Conservation (phyloP, 2,888 invertebrate species). For the Leucoma salicis region DNA sequence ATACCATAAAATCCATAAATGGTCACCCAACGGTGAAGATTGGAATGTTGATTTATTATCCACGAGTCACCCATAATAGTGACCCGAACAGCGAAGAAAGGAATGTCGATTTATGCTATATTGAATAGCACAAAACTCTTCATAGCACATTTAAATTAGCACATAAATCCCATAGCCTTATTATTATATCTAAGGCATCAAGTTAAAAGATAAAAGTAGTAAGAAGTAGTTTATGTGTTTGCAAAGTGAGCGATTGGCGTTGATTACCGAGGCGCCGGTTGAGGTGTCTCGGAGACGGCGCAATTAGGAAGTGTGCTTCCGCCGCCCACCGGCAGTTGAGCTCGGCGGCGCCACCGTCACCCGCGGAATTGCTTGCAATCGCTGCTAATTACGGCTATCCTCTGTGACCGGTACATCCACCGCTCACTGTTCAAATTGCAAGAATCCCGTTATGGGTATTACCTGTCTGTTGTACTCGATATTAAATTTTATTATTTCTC, state of each 20-base stretch:
- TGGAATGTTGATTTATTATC: too few relatives aligned
- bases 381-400: conserved; percentile 69
- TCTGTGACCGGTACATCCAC: conserved; percentile 45
- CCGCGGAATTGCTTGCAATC: conserved; percentile 71
- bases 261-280: conserved; percentile 78
- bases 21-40: too few relatives aligned
- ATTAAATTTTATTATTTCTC: neutral
- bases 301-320: conserved; percentile 80
- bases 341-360: conserved; percentile 68
- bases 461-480: conserved; percentile 14
- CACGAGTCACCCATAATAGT: too few relatives aligned
- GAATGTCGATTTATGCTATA: too few relatives aligned
- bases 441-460: conserved; percentile 31
- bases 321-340: conserved; percentile 72
- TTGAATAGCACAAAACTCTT: too few relatives aligned
- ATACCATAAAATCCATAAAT: too few relatives aligned
- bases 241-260: conserved; percentile 61
- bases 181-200: conserved; percentile 27
- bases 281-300: conserved; percentile 73
- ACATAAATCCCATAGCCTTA: too few relatives aligned
- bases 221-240: conserved; percentile 45
- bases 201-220: conserved; percentile 28
- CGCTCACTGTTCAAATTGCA: conserved; percentile 40
- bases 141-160: too few relatives aligned
- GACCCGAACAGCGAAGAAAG: too few relatives aligned